Base-by-base conservation (phyloP, 2,888 invertebrate species). In the Agrotis clavis region DNA sequence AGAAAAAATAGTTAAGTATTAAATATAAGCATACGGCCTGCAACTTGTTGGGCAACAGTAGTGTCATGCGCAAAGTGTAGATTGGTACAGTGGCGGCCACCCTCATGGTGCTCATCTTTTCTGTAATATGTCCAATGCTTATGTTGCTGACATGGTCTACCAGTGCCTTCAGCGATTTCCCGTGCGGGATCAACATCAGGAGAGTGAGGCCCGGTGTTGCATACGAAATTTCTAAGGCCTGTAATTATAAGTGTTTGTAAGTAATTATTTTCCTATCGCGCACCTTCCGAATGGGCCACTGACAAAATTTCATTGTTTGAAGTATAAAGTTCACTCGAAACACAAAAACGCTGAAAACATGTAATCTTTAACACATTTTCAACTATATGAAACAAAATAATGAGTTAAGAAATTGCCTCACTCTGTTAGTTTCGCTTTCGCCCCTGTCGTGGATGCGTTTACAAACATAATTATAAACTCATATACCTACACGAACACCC, bases 221-320 rank as follows among this genome's bases (percentile, higher is more conserved):
- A 86, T 96, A 96, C 4, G 88, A 89, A 60, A 96, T 94, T 84
- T 96, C 95, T 71, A 96, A 86, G 6, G 94, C 95, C 96, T 96
- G 87, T 30, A 88, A 88, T 71, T 14, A 71, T 64, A 0, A 56
- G 7, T 6, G 53, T 51, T 45, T 45, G 14, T 67, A n/a, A n/a
- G n/a, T n/a, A n/a, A 41, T 41, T 11, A 11, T 41, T 41, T 1
- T 41, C 11, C 9, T 35, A 6, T 6, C 35, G 35, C 35, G 35
- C 35, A 35, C 35, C 35, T 35, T 5, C 35, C 30, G 30, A 4
- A 30, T 30, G 30, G 35, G 35, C 35, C 7, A 35, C 0, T 35
- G 35, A 35, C 35, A 7, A 7, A 35, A 35, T 7, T 35, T 35
- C 7, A 35, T 41, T 9, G 9, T 41, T 41, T 41, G 1, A 41